phyloP scores from a whole-genome alignment of 2,797 vertebrate genomes.

The Melanotaenia pygmaea region DNA sequence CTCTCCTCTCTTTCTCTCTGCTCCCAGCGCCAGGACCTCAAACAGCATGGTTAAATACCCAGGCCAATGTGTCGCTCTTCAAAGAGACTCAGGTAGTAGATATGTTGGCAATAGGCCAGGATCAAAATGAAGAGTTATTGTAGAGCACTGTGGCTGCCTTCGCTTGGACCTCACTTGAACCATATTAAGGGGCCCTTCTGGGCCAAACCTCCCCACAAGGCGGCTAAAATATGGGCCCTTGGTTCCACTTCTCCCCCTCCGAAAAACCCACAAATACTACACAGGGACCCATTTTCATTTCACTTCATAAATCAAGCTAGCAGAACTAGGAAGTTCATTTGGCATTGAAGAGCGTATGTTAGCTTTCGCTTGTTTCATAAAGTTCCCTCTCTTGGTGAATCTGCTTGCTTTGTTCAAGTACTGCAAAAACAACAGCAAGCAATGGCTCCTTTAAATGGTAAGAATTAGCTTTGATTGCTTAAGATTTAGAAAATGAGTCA shows the following conservation, averaged over 20 bases:
- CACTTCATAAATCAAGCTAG: conserved; percentile 82
- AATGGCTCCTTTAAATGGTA: conserved; percentile 57
- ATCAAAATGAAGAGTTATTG: conserved; percentile 85
- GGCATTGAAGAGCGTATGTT: conserved; percentile 74
- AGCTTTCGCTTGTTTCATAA: conserved; percentile 73
- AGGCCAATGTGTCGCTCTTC: conserved; percentile 86
- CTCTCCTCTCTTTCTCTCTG: conserved; percentile 68
- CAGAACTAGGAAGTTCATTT: conserved; percentile 76
- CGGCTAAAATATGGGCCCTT: conserved; percentile 78
- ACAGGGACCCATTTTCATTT: conserved; percentile 82
- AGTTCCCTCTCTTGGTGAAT: conserved; percentile 49
- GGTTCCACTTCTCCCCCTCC: conserved; percentile 66
- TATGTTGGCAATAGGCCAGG: conserved; percentile 80
- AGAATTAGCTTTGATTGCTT: conserved; percentile 80
- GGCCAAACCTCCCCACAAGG: conserved; percentile 74
- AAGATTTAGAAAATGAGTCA: conserved; percentile 73
- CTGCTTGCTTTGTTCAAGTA: conserved; percentile 41
- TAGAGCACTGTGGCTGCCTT: conserved; percentile 76
- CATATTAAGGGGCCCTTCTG: conserved; percentile 77
- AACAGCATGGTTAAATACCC: conserved; percentile 88
- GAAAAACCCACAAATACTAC: conserved; percentile 79
- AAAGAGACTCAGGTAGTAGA: conserved; percentile 88
- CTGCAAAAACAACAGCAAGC: conserved; percentile 55
- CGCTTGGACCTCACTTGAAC: conserved; percentile 74
- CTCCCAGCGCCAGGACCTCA: conserved; percentile 83